These are phyloP conservation scores for Melanotus villosus DNA, from an alignment of 2,888 invertebrate species.

Conservation along the genomic window DNA sequence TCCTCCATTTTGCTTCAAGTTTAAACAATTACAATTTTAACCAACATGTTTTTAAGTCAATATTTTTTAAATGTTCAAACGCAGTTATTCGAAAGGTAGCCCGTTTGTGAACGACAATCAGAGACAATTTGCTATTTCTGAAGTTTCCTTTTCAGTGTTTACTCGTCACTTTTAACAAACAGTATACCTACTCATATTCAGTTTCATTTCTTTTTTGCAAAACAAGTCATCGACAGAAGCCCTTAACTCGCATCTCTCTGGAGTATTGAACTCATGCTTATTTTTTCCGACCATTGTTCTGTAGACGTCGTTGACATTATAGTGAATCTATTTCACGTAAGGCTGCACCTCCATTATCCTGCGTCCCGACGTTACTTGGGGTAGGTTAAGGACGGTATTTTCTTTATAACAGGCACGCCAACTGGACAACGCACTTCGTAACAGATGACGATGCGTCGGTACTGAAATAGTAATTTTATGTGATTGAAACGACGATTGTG, in stretches of 20 bases:
- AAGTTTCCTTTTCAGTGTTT: neutral
- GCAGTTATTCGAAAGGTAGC: neutral
- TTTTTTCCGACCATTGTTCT: conserved; percentile 29
- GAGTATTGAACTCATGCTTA: conserved; percentile 35
- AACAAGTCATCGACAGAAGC: conserved; percentile 5
- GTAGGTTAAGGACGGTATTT: conserved; percentile 31
- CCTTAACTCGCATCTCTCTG: neutral
- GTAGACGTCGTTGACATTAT: conserved; percentile 30
- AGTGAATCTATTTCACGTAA: conserved; percentile 38
- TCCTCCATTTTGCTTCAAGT: too few relatives aligned
- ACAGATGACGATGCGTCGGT: too few relatives aligned
- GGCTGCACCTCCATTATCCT: conserved; percentile 35
- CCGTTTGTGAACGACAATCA: neutral
- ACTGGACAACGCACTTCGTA: too few relatives aligned
- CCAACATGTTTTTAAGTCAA: too few relatives aligned
- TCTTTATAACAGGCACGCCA: neutral
- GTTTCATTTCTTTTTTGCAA: conserved; percentile 11
- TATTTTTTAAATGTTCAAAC: too few relatives aligned
- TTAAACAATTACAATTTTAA: too few relatives aligned
- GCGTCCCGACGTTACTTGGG: conserved; percentile 21
- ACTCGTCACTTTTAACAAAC: conserved; percentile 6
- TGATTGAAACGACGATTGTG: conserved; percentile 2
- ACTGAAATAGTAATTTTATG: too few relatives aligned
- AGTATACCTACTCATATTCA: neutral
- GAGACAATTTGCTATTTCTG: neutral